Conservation (phyloP, 2,797 vertebrate species). For the Petrocephalus schoutedeni region DNA sequence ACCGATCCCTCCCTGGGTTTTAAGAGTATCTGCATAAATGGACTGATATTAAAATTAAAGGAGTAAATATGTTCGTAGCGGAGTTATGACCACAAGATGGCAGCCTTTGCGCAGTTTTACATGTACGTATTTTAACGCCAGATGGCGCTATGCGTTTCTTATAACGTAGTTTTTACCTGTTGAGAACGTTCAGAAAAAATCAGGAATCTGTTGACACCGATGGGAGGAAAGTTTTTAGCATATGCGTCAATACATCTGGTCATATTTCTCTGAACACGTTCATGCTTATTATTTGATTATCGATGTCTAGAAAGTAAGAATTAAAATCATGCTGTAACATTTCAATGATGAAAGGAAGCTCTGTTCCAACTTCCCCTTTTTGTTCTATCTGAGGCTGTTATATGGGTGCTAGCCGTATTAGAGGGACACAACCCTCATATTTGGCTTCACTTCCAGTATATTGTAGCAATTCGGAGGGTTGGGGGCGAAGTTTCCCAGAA, state of each 20-base stretch:
- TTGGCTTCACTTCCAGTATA: background rate
- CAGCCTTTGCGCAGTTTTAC: slow-evolving; percentile 14
- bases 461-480: no score
- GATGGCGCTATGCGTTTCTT: background rate
- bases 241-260: background rate
- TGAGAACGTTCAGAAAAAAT: background rate
- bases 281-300: background rate
- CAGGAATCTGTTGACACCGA: background rate
- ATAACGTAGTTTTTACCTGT: background rate
- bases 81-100: slow-evolving; percentile 26
- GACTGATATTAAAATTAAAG: background rate
- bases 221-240: background rate
- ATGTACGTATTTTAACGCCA: background rate
- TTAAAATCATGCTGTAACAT: background rate
- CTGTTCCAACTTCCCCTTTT: background rate
- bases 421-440: background rate
- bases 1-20: background rate
- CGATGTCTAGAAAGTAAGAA: background rate
- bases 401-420: background rate
- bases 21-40: background rate
- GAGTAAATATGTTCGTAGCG: background rate
- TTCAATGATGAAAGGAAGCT: background rate
- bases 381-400: background rate
- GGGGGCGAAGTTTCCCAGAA: no score
- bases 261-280: background rate